Base-by-base conservation (phyloP, 2,113 vertebrate genomes). In the Recurvirostra avosetta region DNA sequence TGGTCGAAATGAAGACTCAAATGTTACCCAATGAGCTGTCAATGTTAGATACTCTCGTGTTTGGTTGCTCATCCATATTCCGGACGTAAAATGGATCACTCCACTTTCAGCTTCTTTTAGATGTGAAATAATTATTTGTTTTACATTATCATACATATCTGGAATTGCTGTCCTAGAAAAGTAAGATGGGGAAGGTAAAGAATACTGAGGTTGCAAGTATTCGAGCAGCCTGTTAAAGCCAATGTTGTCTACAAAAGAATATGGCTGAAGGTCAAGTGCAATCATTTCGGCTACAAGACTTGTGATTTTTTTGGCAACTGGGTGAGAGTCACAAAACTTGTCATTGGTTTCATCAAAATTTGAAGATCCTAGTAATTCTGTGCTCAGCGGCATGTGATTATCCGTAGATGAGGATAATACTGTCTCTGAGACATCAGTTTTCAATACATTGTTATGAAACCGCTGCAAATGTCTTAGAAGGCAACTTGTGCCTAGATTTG, bases 231-330 rank as follows among this genome's bases (percentile, higher is more conserved):
- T 97, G 97, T 97, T 99, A 90, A 99, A 98, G 96, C 99, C 99
- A 94, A 99, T 92, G 45, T 99, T 99, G 98, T 99, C 99, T 93
- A 99, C 99, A 95, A 99, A 94, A 68, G 99, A 98, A 96, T 99
- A 99, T 95, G 99, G 99, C 98, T 99, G 99, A 94, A 99, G 99
- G 98, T 99, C 99, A 97, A 99, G 98, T 98, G 99, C 99, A 97
- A 99, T 99, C 99, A 99, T 99, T 98, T 99, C 99, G 3, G 99
- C 99, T 55, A 99, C 96, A 94, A 99, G 99, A 98, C 98, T 99
- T 80, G 99, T 99, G 92, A 99, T 99, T 98, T 99, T 99, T 99
- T 99, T 99, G 99, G 99, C 99, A 98, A 99, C 98, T 83, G 99
- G 99, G 97, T 99, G 99, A 97, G 98, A 98, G 92, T 99, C 99